Base-by-base conservation (phyloP, 2,797 vertebrate genomes). In the Characodon lateralis region DNA sequence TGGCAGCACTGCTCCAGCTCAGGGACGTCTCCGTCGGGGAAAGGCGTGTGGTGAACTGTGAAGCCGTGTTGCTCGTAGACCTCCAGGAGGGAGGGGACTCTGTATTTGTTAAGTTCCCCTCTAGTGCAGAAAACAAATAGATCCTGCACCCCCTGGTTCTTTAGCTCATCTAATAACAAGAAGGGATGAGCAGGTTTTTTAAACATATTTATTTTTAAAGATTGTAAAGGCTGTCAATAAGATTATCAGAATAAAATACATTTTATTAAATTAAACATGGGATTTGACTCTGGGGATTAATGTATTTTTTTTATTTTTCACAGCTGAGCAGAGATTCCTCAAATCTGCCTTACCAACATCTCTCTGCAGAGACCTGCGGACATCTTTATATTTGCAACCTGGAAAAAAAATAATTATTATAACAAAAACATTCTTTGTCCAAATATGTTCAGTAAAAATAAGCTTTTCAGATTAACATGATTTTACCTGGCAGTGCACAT, bases 41-140 rank as follows among this genome's bases (percentile, higher is more conserved):
- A 95, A 51, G 97, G 97, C 71, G 94, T 80, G 87, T 98, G 97
- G 82, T 98, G 97, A 68, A 97, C 95, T 0, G 81, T 79, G 83
- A 98, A 90, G 75, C 95, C 96, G 0, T 80, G 87, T 85, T 95
- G 95, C 5, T 83, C 84, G 90, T 98, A 98, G 51, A 92, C 65
- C 24, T 97, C 96, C 73, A 97, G 77, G 58, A 99, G 95, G 79
- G 95, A 95, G 48, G 97, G 97, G 1, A 98, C 97, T 75, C 96
- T 82, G 79, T 98, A 98, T 83, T 95, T 97, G 71, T 88, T 89
- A 28, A 99, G 95, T 81, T 99, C 97, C 43, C 96, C 96, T 89
- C 95, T 94, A 83, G 97, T 98, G 92, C 97, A 98, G 87, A 98
- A 96, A 82, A 98, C 96, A 93, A 98, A 98, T 83, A 98, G 80